Percentiles rank a stretch among this genome's conserved stretches.
These are phyloP conservation scores for Hippocampus guttulatus DNA, from an alignment of 2,113 vertebrate species.

Conservation along the genomic window DNA sequence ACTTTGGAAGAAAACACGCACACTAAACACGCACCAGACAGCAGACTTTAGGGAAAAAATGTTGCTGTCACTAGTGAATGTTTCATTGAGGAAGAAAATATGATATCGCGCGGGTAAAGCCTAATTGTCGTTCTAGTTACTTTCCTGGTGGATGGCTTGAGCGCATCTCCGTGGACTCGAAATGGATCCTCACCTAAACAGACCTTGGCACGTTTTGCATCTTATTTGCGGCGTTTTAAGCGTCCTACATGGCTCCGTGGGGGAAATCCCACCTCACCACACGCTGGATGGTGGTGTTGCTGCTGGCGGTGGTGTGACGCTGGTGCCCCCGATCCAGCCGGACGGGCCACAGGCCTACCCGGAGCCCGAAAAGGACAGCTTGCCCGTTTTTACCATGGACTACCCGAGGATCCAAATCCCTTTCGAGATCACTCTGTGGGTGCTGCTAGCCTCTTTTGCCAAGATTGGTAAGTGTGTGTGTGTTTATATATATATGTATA, in stretches of 20 bases:
- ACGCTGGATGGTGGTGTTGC: background rate
- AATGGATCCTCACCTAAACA: constrained; percentile 34
- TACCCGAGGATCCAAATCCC: constrained; percentile 90
- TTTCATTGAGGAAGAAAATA: background rate
- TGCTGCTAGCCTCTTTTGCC: constrained; percentile 89
- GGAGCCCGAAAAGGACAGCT: constrained; percentile 59
- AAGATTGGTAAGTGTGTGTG: constrained; percentile 84
- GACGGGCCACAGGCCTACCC: constrained; percentile 50
- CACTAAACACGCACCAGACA: background rate
- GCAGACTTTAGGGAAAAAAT: background rate
- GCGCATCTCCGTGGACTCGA: too few species aligned
- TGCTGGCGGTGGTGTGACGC: constrained; percentile 9
- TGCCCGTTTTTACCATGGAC: constrained; percentile 85
- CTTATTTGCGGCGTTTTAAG: constrained; percentile 23
- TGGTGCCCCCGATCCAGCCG: constrained; percentile 31
- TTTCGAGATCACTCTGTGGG: constrained; percentile 96
- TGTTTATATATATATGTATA: too few species aligned
- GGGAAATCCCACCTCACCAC: constrained; percentile 38
- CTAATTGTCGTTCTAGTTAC: background rate
- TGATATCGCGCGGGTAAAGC: background rate
- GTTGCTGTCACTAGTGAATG: background rate
- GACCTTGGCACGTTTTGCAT: constrained; percentile 11
- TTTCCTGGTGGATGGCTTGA: background rate
- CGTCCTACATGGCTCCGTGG: constrained; percentile 31
- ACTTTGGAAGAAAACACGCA: background rate